phyloP scores from a whole-genome alignment of 92 coral and sea anemone species.

The Galaxea fascicularis region DNA sequence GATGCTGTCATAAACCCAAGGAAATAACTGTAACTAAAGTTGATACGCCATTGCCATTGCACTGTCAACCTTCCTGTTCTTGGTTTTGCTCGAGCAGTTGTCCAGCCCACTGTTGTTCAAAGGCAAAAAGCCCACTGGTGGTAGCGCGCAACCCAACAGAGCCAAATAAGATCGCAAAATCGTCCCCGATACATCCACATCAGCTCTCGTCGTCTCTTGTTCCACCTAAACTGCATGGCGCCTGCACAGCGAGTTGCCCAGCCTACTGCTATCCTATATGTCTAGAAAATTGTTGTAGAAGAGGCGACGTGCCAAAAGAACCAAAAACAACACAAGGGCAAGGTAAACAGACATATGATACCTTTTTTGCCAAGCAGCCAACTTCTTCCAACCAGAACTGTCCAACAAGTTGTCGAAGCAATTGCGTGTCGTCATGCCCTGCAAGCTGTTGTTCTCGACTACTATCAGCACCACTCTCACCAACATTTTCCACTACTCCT shows the following conservation, averaged over 20 bases:
- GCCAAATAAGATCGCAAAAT: neutral
- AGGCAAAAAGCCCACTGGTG: neutral
- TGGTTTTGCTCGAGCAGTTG: slow-evolving; percentile 56
- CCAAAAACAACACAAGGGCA: slow-evolving; percentile 10
- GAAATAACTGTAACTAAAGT: neutral
- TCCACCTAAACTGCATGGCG: slow-evolving; percentile 30
- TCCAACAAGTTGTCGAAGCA: slow-evolving; percentile 27
- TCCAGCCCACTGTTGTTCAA: slow-evolving; percentile 39
- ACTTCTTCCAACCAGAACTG: slow-evolving; percentile 24
- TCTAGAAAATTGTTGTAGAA: slow-evolving; percentile 28
- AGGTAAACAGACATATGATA: slow-evolving; percentile 28
- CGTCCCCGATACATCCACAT: neutral
- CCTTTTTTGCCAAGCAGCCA: slow-evolving; percentile 34
- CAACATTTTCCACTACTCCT: neutral
- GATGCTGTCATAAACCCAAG: slow-evolving; percentile 49
- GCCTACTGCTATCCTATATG: slow-evolving; percentile 70
- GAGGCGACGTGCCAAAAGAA: slow-evolving; percentile 15
- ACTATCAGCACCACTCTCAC: neutral
- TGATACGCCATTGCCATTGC: neutral
- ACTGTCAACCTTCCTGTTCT: slow-evolving; percentile 46
- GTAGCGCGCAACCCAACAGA: slow-evolving; percentile 2
- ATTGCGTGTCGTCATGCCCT: slow-evolving; percentile 45
- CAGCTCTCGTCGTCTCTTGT: slow-evolving; percentile 1
- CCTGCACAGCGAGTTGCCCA: slow-evolving; percentile 59
- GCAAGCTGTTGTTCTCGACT: slow-evolving; percentile 28